phyloP scores from a whole-genome alignment of 2,797 vertebrate genomes.

The Percopsis omiscomaycus region DNA sequence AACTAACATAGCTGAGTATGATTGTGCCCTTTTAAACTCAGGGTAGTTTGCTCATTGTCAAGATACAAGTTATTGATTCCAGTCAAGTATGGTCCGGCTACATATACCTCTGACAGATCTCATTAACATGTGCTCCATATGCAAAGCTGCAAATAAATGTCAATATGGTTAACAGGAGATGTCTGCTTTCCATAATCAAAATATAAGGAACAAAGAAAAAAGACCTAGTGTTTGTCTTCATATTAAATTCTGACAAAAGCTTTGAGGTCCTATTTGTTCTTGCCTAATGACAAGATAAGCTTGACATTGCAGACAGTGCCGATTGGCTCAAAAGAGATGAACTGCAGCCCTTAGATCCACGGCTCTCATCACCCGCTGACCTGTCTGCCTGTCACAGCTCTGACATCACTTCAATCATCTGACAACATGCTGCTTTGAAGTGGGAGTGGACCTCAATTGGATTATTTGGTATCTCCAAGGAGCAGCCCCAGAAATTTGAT shows the following conservation, averaged over 20 bases:
- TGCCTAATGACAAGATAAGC: slow-evolving; percentile 31
- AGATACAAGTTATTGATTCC: slow-evolving; percentile 46
- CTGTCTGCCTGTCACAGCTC: slow-evolving; percentile 55
- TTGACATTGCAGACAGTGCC: slow-evolving; percentile 23
- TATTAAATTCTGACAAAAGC: background rate
- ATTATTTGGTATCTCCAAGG: slow-evolving; percentile 67
- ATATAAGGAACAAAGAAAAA: background rate
- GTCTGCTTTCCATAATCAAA: slow-evolving; percentile 5
- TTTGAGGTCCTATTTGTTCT: slow-evolving; percentile 20
- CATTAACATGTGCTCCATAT: slow-evolving; percentile 13
- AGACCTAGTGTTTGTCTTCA: background rate
- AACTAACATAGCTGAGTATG: too few species aligned
- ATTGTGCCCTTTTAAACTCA: background rate
- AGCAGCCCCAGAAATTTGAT: slow-evolving; percentile 75
- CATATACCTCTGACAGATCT: slow-evolving; percentile 11
- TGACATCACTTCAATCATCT: slow-evolving; percentile 67
- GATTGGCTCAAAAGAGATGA: slow-evolving; percentile 28
- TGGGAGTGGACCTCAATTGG: slow-evolving; percentile 68
- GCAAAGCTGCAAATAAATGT: background rate
- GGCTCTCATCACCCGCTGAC: slow-evolving; percentile 58
- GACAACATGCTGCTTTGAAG: slow-evolving; percentile 73
- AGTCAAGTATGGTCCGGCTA: slow-evolving; percentile 39
- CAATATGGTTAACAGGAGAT: background rate
- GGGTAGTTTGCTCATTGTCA: slow-evolving; percentile 35
- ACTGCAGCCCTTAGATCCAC: slow-evolving; percentile 43